Evolutionary conservation across 1,140 invertebrate genomes (phyloP), one percentile per base, ranked within the genome.

Genomic region (Papilio aristodemus): DNA sequence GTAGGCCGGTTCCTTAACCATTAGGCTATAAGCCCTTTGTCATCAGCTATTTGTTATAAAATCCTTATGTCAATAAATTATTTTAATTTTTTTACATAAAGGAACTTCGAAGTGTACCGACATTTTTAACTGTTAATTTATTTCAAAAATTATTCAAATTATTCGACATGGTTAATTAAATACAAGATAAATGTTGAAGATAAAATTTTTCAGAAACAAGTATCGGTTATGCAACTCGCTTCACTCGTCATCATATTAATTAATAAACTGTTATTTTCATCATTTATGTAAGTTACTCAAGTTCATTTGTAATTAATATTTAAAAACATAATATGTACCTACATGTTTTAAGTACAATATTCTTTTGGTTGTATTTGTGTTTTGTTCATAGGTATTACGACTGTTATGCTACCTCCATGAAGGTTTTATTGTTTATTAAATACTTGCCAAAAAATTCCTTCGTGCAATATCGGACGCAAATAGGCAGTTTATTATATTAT

Each of bases 111-210:
- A 62, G 36, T 62, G 32, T 17, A 62, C 59, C 36, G 59, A 62
- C 59, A 62, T 62, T 62, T 62, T 37, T 19, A 60, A 62, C 37
- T 39, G 14, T 37, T 19, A 62, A 14, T 36, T 60, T 37, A 38
- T 10, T 38, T 62, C 17, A 22, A 13, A 25, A 37, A 36, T 41
- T 70, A 64, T 64, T 69, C 54, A 59, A 63, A 68, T 68, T 71
- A 68, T 68, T 68, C 70, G 70, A 67, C 67, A 68, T 58, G 66
- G 46, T 68, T 71, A 71, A 71, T 71, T 68, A 68, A 71, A 36
- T 57, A 39, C 58, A 68, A 68, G 71, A 69, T 69, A 73, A 69
- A 67, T 43, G 62, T 66, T 41, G 14, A 32, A 57, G 43, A 63
- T 64, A 25, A 37, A 11, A 66, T 50, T 62, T 66, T 66, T 66